A percentile compares a stretch with the other conserved stretches of the same genome.
phyloP scores from a whole-genome alignment of 1,140 invertebrate species.

The Amphibalanus amphitrite region DNA sequence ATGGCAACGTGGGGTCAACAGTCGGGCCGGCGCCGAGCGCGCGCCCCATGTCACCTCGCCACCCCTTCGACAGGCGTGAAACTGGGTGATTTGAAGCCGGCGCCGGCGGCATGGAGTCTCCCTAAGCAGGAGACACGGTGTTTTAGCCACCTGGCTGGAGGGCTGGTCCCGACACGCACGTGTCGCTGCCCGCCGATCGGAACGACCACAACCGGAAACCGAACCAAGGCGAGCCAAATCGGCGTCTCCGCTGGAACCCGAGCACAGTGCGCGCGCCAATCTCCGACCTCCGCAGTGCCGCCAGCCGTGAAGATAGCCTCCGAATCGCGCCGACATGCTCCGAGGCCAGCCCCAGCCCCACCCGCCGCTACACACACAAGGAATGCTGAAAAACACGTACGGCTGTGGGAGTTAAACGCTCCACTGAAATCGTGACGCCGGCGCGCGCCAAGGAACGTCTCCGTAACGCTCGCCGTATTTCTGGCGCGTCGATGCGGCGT shows the following conservation, averaged over 20 bases:
- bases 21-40: too few relatives aligned
- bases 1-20: too few relatives aligned
- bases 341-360: not conserved
- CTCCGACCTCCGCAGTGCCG: too few relatives aligned
- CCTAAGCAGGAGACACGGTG: not conserved
- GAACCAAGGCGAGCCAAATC: too few relatives aligned
- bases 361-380: not conserved
- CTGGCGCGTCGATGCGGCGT: not conserved
- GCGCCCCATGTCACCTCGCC: too few relatives aligned
- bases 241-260: not conserved
- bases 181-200: not conserved
- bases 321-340: not conserved
- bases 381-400: not conserved
- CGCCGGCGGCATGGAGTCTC: not conserved
- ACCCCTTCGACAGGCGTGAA: not conserved
- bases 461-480: not conserved
- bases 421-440: not conserved
- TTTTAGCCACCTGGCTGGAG: not conserved
- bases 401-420: not conserved
- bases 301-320: not conserved
- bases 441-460: too few relatives aligned
- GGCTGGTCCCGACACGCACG: not conserved
- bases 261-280: too few relatives aligned
- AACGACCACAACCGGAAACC: too few relatives aligned
- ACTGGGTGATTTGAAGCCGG: not conserved